Percentiles rank a stretch among this genome's conserved stretches.
Conservation (phyloP, 2,113 vertebrate genomes). For the Pterocles burchelli region DNA sequence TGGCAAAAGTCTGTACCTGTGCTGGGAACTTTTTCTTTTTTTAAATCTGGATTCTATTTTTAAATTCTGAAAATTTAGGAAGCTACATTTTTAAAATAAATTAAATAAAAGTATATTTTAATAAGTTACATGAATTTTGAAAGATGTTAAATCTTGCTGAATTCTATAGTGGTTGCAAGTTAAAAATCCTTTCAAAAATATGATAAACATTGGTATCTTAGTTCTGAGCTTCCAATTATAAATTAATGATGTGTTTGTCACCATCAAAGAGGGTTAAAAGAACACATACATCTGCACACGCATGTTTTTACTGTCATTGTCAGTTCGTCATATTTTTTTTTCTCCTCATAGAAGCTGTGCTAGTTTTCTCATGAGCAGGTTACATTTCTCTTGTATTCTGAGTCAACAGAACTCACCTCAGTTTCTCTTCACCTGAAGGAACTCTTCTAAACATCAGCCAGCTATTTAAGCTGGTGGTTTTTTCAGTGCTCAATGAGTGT, state of each 20-base stretch:
- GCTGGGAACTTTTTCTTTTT: neutral
- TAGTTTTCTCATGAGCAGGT: neutral
- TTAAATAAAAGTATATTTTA: neutral
- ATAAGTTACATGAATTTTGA: neutral
- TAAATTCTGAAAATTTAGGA: neutral
- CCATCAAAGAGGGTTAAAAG: neutral
- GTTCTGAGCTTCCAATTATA: neutral
- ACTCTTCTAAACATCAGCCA: neutral
- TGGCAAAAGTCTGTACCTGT: neutral
- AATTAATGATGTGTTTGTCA: neutral
- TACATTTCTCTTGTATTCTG: neutral
- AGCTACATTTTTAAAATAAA: neutral
- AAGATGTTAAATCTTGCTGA: neutral
- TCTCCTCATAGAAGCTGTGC: neutral
- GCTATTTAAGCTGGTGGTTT: neutral
- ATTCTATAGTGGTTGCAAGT: neutral
- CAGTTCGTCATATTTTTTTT: neutral
- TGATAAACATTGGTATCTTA: neutral
- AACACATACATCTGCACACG: fast-evolving
- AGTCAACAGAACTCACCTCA: neutral
- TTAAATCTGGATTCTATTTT: neutral
- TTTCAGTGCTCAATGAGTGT: neutral
- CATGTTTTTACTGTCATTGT: neutral
- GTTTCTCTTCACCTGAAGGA: neutral
- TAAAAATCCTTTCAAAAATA: neutral